Conservation (phyloP, 92 coral and sea anemone genomes). For the Galaxea fascicularis region DNA sequence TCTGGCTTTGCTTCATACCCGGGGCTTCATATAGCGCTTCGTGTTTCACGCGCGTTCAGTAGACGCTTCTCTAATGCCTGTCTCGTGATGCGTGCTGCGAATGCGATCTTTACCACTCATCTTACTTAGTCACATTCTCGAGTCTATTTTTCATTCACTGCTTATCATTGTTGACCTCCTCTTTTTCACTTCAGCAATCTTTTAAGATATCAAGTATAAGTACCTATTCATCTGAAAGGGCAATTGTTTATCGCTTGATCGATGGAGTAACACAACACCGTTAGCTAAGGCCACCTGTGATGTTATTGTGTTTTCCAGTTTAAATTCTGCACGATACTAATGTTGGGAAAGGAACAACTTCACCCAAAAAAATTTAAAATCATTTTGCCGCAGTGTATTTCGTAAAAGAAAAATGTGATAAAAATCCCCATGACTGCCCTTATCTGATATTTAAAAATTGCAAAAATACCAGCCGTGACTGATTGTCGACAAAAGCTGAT, state of each 20-base stretch:
- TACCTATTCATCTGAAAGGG: constrained; percentile 16
- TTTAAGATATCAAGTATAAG: constrained; percentile 9
- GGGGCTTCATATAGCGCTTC: background rate
- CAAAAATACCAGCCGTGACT: too few species aligned
- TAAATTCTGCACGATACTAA: background rate
- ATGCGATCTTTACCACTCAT: too few species aligned
- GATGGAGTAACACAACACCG: constrained; percentile 36
- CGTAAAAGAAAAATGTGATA: too few species aligned
- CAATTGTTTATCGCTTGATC: background rate
- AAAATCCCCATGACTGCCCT: too few species aligned
- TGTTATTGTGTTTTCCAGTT: background rate
- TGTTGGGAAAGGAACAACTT: background rate
- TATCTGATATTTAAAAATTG: too few species aligned
- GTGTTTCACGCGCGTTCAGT: background rate
- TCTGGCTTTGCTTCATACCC: background rate
- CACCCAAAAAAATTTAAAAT: too few species aligned
- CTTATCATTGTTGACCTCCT: constrained; percentile 31
- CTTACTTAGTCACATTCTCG: background rate
- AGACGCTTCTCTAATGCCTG: background rate
- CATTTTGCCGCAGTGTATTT: too few species aligned
- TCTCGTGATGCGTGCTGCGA: background rate
- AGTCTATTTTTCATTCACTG: constrained; percentile 12
- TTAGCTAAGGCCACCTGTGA: constrained; percentile 32
- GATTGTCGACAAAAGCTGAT: too few species aligned
- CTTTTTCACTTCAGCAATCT: constrained; percentile 24